phyloP scores from a whole-genome alignment of 2,797 vertebrate species.

The Thalassophryne amazonica region DNA sequence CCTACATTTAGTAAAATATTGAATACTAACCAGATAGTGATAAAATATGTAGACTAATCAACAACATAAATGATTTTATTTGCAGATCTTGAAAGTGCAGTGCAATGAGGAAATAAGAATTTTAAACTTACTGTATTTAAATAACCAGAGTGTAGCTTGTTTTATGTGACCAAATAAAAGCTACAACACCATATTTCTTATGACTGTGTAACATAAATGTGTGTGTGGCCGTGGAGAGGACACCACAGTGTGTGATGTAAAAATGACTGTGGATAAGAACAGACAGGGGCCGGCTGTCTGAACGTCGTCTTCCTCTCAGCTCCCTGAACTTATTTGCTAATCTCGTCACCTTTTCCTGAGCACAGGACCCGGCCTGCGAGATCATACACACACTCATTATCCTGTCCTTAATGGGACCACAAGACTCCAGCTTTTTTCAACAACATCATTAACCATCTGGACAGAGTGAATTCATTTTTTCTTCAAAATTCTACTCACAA shows the following conservation, averaged over 20 bases:
- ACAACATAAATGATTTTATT: too few species aligned
- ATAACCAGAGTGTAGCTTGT: too few species aligned
- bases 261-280: conserved; percentile 19
- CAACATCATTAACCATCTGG: conserved; percentile 56
- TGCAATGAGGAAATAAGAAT: too few species aligned
- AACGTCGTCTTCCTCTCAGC: conserved; percentile 11
- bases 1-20: too few species aligned
- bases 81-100: too few species aligned
- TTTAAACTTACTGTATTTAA: too few species aligned
- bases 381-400: not conserved
- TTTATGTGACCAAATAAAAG: too few species aligned
- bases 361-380: not conserved
- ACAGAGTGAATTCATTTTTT: too few species aligned
- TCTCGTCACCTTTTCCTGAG: not conserved
- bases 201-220: not conserved
- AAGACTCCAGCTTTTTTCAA: conserved; percentile 37
- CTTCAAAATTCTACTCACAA: too few species aligned
- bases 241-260: not conserved
- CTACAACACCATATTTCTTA: too few species aligned
- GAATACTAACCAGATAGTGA: too few species aligned
- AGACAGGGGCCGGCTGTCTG: conserved; percentile 17
- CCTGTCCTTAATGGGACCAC: conserved; percentile 29
- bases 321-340: not conserved
- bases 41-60: too few species aligned
- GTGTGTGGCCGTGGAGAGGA: not conserved